These are phyloP conservation scores for Procavia capensis DNA, from an alignment of 2,113 vertebrate genomes.

Conservation along the genomic window DNA sequence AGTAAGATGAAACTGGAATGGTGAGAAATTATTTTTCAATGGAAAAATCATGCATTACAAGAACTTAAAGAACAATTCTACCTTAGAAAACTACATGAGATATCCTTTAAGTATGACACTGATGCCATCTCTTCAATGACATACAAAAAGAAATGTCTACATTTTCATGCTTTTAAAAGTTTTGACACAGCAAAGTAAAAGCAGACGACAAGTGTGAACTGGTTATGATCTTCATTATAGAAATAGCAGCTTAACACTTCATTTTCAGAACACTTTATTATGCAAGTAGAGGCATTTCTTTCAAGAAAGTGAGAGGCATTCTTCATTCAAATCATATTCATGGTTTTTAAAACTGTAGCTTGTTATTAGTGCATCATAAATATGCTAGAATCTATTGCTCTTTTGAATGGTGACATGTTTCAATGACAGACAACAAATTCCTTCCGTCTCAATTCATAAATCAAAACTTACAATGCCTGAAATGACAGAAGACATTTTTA, in stretches of 20 bases:
- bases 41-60: neutral
- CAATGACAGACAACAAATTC: conserved; percentile 29
- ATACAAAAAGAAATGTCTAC: conserved; percentile 17
- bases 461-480: conserved; percentile 26
- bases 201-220: neutral
- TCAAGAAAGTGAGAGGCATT: conserved; percentile 13
- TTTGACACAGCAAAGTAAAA: conserved; percentile 7
- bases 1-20: neutral
- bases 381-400: neutral
- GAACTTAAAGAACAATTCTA: conserved; percentile 22
- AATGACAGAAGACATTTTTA: neutral
- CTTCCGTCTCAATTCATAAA: conserved; percentile 36
- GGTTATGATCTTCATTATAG: neutral
- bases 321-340: conserved; percentile 17
- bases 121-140: conserved; percentile 22
- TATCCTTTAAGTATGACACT: neutral
- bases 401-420: neutral
- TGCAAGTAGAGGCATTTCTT: neutral
- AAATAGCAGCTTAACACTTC: neutral
- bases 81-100: conserved; percentile 16
- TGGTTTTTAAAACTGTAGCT: conserved; percentile 16
- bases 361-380: conserved; percentile 40
- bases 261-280: conserved; percentile 41
- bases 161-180: conserved; percentile 57
- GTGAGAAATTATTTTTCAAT: neutral